Evolutionary conservation across 2,797 vertebrate species (phyloP).

Genomic region (Aulostomus chinensis): DNA sequence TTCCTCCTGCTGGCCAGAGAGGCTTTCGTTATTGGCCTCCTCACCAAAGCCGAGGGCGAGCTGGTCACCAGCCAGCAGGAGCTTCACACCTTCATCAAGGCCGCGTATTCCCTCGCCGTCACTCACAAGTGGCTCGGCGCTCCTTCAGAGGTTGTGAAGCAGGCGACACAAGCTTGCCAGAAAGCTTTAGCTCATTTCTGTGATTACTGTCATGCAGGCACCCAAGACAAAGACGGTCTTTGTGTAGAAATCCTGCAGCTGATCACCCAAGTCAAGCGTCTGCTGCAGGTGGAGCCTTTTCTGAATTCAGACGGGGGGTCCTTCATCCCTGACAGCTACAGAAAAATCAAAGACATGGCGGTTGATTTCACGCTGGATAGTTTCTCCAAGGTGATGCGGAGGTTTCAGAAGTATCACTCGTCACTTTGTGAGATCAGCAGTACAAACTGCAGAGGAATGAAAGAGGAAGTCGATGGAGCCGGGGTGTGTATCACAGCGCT

Average conservation of each 20-base stretch:
- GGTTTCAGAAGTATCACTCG: constrained; percentile 85
- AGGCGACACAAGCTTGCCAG: constrained; percentile 72
- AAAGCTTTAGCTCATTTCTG: constrained; percentile 81
- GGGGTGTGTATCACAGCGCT: constrained; percentile 85
- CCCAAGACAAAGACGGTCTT: constrained; percentile 71
- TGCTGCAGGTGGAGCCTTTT: constrained; percentile 77
- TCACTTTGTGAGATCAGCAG: constrained; percentile 81
- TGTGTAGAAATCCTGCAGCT: constrained; percentile 82
- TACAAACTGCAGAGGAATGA: constrained; percentile 52
- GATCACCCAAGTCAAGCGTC: constrained; percentile 73
- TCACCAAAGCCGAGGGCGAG: constrained; percentile 78
- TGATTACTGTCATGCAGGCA: constrained; percentile 66
- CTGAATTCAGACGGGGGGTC: constrained; percentile 80
- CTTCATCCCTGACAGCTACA: constrained; percentile 87
- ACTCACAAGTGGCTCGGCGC: constrained; percentile 79
- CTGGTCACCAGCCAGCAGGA: constrained; percentile 87
- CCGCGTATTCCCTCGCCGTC: constrained; percentile 85
- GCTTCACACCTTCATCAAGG: constrained; percentile 90
- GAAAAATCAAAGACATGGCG: constrained; percentile 45
- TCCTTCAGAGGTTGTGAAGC: constrained; percentile 9
- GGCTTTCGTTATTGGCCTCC: constrained; percentile 88
- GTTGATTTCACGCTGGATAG: constrained; percentile 55
- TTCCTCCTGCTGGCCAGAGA: constrained; percentile 85
- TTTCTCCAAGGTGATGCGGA: constrained; percentile 80
- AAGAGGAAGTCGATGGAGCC: background rate